Conservation (phyloP, 2,888 invertebrate genomes). For the Ochropacha duplaris region DNA sequence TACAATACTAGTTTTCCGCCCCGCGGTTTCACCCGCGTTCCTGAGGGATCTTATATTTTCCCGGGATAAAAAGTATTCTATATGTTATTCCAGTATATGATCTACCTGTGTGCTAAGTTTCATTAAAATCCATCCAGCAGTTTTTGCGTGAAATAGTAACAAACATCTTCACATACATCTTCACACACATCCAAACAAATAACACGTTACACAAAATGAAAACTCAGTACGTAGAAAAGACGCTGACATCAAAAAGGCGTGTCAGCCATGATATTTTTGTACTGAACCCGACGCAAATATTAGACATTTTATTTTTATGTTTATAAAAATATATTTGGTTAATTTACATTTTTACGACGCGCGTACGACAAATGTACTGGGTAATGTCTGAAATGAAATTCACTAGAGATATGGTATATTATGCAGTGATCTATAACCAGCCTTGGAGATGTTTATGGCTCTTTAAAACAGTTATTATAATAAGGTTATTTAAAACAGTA, state of each 20-base stretch:
- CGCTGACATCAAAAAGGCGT: conserved; percentile 25
- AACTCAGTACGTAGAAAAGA: neutral
- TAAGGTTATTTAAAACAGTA: neutral
- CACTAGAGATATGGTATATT: neutral
- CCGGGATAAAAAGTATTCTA: no score
- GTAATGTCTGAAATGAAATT: neutral
- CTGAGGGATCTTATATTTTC: no score
- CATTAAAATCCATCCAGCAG: no score
- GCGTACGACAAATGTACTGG: conserved; percentile 18
- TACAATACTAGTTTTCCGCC: no score
- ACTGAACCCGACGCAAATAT: conserved; percentile 15
- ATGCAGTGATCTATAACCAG: neutral
- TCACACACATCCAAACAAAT: no score
- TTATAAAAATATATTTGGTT: conserved; percentile 20
- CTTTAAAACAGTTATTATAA: neutral
- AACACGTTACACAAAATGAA: neutral
- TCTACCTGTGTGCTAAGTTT: no score
- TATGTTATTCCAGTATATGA: no score
- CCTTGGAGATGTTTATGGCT: neutral
- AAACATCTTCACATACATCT: no score
- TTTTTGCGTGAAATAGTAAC: no score
- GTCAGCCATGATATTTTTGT: conserved; percentile 10
- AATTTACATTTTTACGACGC: conserved; percentile 29
- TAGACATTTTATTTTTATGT: conserved; percentile 21
- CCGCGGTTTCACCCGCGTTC: no score